A percentile compares a stretch with the other conserved stretches of the same genome.
Conservation (phyloP, 2,797 vertebrate genomes). For the Gouania willdenowi region DNA sequence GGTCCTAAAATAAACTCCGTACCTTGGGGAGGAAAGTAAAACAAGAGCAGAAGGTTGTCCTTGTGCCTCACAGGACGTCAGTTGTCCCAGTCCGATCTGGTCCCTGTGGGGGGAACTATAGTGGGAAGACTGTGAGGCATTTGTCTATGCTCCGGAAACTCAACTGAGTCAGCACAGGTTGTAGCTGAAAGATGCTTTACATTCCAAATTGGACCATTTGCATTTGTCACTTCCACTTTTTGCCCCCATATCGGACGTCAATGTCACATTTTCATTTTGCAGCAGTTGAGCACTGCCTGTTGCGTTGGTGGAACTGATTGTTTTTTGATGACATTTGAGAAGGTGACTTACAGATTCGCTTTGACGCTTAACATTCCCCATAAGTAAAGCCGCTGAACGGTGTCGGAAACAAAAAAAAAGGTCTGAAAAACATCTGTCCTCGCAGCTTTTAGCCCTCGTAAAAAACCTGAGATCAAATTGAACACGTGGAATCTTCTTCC, state of each 20-base stretch:
- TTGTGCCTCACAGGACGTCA: slow-evolving; percentile 19
- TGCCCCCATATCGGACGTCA: slow-evolving; percentile 18
- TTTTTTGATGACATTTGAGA: slow-evolving; percentile 58
- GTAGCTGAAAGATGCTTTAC: slow-evolving; percentile 29
- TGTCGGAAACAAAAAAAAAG: no score
- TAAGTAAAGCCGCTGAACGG: slow-evolving; percentile 18
- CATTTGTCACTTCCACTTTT: slow-evolving; percentile 54
- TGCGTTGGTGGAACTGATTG: slow-evolving; percentile 57
- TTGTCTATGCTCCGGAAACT: slow-evolving; percentile 16
- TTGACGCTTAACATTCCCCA: slow-evolving; percentile 35
- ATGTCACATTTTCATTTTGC: slow-evolving; percentile 56
- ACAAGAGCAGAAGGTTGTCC: slow-evolving; percentile 12
- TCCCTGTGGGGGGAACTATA: slow-evolving; percentile 7
- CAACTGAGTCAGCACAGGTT: slow-evolving; percentile 6
- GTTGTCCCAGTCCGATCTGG: not conserved
- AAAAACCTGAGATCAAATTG: no score
- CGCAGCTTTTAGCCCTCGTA: no score
- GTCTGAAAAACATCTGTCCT: no score
- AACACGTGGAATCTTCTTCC: no score
- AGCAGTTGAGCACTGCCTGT: slow-evolving; percentile 25
- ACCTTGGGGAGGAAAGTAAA: no score
- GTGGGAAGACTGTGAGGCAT: slow-evolving; percentile 17
- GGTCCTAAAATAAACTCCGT: no score
- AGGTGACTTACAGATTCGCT: slow-evolving; percentile 58
- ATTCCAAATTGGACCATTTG: slow-evolving; percentile 53